These are phyloP conservation scores for Neodontobutis hainanensis DNA, from an alignment of 2,113 vertebrate genomes.

Conservation along the genomic window DNA sequence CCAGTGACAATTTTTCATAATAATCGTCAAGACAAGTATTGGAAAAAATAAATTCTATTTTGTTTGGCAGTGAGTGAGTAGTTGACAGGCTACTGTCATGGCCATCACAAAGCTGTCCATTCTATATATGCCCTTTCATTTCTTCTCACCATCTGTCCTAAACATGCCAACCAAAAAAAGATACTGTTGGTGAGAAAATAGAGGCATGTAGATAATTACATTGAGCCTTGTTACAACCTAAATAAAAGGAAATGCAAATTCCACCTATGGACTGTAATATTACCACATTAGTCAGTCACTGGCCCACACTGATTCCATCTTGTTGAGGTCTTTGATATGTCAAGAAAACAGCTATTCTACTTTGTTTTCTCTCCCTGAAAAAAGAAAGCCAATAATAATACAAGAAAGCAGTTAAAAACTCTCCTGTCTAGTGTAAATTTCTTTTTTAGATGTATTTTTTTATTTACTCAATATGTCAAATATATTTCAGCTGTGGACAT, in stretches of 20 bases:
- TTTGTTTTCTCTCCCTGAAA: too few relatives aligned
- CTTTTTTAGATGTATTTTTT: background rate
- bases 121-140: background rate
- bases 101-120: conserved; percentile 5
- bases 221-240: too few relatives aligned
- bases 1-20: background rate
- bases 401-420: too few relatives aligned
- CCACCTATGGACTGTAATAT: too few relatives aligned
- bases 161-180: background rate
- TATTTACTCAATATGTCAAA: background rate
- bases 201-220: too few relatives aligned
- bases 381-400: too few relatives aligned
- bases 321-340: too few relatives aligned
- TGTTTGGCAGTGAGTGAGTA: conserved; percentile 7
- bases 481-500: background rate
- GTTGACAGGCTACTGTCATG: background rate
- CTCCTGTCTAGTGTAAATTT: too few relatives aligned
- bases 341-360: too few relatives aligned
- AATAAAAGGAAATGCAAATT: background rate
- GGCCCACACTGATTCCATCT: too few relatives aligned
- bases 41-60: background rate
- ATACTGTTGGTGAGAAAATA: background rate
- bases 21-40: background rate
- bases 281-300: too few relatives aligned
- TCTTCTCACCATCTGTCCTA: conserved; percentile 1